Conservation (phyloP, 1,140 invertebrate genomes). For the Diplogasteroides magnus region DNA sequence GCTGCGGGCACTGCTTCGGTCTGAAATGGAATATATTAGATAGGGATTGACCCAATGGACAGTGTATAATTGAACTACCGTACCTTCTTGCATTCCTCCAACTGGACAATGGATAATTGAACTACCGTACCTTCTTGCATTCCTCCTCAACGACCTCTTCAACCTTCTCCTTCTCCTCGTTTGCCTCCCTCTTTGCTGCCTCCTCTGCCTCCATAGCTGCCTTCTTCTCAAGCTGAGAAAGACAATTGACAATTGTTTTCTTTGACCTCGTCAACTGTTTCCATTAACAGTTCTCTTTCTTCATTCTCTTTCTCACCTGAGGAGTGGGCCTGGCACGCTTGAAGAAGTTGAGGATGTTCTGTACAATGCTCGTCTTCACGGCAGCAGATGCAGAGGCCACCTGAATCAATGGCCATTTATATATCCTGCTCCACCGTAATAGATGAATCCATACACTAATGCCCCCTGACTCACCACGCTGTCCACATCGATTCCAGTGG, state of each 20-base stretch:
- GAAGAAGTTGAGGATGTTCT: conserved; percentile 38
- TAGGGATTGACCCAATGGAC: background rate
- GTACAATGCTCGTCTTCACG: conserved; percentile 30
- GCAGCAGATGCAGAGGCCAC: background rate
- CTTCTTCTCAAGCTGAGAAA: conserved; percentile 19
- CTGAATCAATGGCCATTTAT: background rate
- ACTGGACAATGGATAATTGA: background rate
- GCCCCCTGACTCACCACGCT: conserved; percentile 25
- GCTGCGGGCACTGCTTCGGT: background rate
- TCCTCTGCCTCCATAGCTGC: conserved; percentile 13
- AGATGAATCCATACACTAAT: no score
- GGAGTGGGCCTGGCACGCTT: conserved; percentile 12
- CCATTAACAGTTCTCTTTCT: no score
- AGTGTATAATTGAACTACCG: background rate
- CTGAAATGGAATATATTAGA: background rate
- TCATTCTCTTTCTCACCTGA: background rate
- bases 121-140: conserved; percentile 21
- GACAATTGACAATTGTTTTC: background rate
- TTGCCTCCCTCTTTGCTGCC: conserved; percentile 16
- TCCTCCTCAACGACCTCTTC: conserved; percentile 28
- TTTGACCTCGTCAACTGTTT: background rate
- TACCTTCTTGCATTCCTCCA: background rate
- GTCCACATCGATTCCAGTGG: conserved; percentile 41
- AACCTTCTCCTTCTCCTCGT: conserved; percentile 16
- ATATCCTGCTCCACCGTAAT: conserved; percentile 1